These are phyloP conservation scores for Aeoliscus strigatus DNA, from an alignment of 2,797 vertebrate species.

Conservation along the genomic window DNA sequence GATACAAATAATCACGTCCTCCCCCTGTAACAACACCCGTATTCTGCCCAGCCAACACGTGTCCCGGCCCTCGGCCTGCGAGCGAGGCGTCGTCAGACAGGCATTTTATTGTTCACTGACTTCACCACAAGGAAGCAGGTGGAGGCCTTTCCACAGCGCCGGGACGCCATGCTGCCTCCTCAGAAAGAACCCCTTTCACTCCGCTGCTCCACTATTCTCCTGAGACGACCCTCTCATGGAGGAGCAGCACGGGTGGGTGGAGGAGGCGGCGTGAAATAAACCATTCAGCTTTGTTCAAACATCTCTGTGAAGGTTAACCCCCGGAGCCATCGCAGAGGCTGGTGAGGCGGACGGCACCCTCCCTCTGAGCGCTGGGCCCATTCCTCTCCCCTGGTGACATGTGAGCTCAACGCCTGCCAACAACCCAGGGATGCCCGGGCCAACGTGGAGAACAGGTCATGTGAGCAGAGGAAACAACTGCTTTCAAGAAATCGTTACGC, in stretches of 20 bases:
- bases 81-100: constrained; percentile 42
- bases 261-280: constrained; percentile 45
- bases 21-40: constrained; percentile 4
- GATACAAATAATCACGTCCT: constrained; percentile 2
- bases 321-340: constrained; percentile 16
- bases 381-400: constrained; percentile 29
- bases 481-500: no score
- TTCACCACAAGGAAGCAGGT: constrained; percentile 57
- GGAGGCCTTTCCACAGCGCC: constrained; percentile 39
- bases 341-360: constrained; percentile 20
- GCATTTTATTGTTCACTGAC: constrained; percentile 42
- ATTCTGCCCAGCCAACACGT: background rate
- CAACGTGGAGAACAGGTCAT: constrained; percentile 46
- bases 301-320: constrained; percentile 40
- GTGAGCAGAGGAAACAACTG: constrained; percentile 52
- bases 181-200: constrained; percentile 67
- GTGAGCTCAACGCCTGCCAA: constrained; percentile 24
- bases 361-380: constrained; percentile 40
- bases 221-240: constrained; percentile 18
- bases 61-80: background rate
- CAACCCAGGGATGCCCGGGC: constrained; percentile 45
- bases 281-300: constrained; percentile 48
- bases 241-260: constrained; percentile 14
- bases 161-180: constrained; percentile 23
- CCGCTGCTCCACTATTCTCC: constrained; percentile 29